Percentiles rank a stretch among this genome's conserved stretches.
phyloP scores from a whole-genome alignment of 2,888 invertebrate genomes.

The Archips crataeganus region DNA sequence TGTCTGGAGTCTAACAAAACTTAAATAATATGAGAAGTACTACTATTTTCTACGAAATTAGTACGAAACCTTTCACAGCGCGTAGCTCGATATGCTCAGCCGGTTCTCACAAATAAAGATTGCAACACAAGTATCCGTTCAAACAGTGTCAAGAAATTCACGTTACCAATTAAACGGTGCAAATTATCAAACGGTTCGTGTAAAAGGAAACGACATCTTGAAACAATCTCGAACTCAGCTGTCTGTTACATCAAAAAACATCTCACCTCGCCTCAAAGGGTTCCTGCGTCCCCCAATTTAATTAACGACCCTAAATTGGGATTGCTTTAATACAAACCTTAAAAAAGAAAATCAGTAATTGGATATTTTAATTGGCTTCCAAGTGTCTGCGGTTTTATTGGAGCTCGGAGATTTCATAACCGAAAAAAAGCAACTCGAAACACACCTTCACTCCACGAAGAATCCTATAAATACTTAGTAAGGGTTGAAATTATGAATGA shows the following conservation, averaged over 20 bases:
- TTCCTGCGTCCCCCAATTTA: constrained; percentile 15
- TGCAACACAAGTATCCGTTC: too few relatives aligned
- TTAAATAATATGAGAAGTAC: too few relatives aligned
- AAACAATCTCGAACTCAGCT: background rate
- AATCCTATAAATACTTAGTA: background rate
- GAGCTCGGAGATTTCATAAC: background rate
- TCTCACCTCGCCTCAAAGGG: constrained; percentile 14
- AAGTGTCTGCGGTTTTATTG: constrained; percentile 26
- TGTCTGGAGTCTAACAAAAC: too few relatives aligned
- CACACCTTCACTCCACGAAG: background rate
- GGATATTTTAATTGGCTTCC: constrained; percentile 35
- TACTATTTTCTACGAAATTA: too few relatives aligned
- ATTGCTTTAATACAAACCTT: constrained; percentile 17
- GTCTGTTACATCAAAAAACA: constrained; percentile 8
- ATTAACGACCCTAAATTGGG: constrained; percentile 23
- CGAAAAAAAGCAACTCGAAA: background rate
- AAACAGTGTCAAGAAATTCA: too few relatives aligned
- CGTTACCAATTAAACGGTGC: background rate
- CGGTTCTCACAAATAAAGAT: too few relatives aligned
- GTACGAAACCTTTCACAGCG: too few relatives aligned
- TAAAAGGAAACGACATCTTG: background rate
- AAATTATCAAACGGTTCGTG: background rate
- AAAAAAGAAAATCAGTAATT: constrained; percentile 30
- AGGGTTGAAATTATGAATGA: background rate
- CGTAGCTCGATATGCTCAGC: too few relatives aligned